Evolutionary conservation across 2,113 vertebrate species (phyloP), one percentile per base, ranked within the genome.

Genomic region (Stigmatopora argus): DNA sequence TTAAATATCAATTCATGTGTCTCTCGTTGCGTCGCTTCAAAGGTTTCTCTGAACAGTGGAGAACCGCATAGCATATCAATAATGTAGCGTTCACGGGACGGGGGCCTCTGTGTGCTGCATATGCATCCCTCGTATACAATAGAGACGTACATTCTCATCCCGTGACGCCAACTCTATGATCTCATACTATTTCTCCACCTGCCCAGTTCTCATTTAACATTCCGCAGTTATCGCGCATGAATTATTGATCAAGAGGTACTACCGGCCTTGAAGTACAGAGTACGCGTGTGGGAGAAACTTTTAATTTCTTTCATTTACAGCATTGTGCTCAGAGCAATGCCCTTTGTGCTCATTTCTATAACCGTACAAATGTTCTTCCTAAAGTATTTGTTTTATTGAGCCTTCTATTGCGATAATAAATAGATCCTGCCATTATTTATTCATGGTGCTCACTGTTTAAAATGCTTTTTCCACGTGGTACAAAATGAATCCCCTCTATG

Each of bases 171-270:
- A 14, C 23, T 19, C 46, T 57, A 44, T 61, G 67, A 79, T 74
- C 41, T 21, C 11, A 68, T 70, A 41, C 18, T 44, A 63, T 75
- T 67, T 70, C 65, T 79, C 56, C 67, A 72, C 67, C 66, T 78
- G 62, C 65, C 12, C 0, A 64, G 64, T 63, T 66, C 23, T 74
- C 59, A 66, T 82, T 80, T 67, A 70, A 59, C 64, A 72, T 82
- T 69, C 35, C 58, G 31, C 49, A 55, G 62, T 75, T 73, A 65
- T 71, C 67, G 35, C 70, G 76, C 73, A 73, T 83, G 59, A 57
- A 85, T 71, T 81, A 78, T 82, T 79, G 58, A 88, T 81, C 53
- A 73, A 68, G 72, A 46, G 67, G 2, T 67, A 70, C 68, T 19
- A 51, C 62, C 64, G 55, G 35, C 61, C 51, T 52, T 64, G 60